A percentile compares a stretch with the other conserved stretches of the same genome.
Evolutionary conservation across 2,797 vertebrate genomes (phyloP).

Genomic region (Gallirallus australis): DNA sequence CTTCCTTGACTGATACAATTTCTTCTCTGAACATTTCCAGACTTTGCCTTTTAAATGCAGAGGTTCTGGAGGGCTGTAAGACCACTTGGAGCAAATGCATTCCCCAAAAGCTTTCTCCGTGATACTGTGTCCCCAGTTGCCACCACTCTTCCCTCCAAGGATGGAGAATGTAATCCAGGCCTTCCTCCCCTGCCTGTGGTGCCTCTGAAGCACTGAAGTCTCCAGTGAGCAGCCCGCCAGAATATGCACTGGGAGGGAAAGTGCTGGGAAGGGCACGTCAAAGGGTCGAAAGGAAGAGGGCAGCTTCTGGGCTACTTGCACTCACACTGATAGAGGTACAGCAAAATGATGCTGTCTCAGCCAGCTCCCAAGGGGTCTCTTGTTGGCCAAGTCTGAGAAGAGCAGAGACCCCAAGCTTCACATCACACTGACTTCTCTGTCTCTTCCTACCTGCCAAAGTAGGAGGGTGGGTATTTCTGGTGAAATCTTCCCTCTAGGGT

Average conservation of each 20-base stretch:
- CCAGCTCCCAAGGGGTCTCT: background rate
- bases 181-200: background rate
- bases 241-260: background rate
- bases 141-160: background rate
- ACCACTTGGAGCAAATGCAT: background rate
- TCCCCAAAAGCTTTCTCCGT: background rate
- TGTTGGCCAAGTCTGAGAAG: background rate
- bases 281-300: conserved; percentile 5
- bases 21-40: background rate
- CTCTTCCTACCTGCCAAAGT: background rate
- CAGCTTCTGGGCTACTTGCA: background rate
- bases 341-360: background rate
- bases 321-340: background rate
- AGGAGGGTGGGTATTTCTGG: background rate
- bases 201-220: background rate
- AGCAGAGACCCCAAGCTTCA: background rate
- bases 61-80: rapidly evolving
- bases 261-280: background rate
- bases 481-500: background rate
- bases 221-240: background rate
- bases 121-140: background rate
- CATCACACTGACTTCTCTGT: background rate
- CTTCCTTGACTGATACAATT: background rate
- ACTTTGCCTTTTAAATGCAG: background rate
- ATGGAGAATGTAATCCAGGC: background rate